Base-by-base conservation (phyloP, 2,888 invertebrate species). In the Meta bourneti region DNA sequence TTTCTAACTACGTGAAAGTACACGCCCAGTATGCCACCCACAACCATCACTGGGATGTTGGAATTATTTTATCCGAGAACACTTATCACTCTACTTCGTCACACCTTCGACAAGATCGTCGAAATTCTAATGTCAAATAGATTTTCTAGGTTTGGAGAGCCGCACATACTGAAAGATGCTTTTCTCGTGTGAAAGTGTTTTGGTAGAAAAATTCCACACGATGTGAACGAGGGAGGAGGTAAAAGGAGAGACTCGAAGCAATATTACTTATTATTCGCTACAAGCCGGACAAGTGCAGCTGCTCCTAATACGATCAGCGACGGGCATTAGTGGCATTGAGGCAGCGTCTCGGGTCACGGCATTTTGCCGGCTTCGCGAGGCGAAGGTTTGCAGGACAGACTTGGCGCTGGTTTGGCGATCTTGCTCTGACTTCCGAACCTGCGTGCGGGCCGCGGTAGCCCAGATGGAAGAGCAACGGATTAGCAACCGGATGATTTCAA, bases 261-360 rank as follows among this genome's bases (percentile, higher is more conserved):
- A 34, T 34, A 34, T 34, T 34, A 11, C 61, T 61, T 61, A 11
- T 61, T 16, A 11, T 16, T 61, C 16, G 16, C 16, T 61, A n/a
- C 51, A 90, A 90, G 85, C 90, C 90, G 19, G 52, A 80, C 80
- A 90, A 90, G 85, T 90, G 90, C 85, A 80, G 85, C 74, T 69
- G 69, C 84, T 54, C 48, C 84, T 90, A 90, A 90, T 90, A 90
- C 90, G 90, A 90, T 90, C 90, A 90, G 80, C 80, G 69, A 9
- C 81, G 52, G 90, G 90, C 80, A 90, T 90, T 90, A 90, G 90
- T 34, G 80, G 90, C 85, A 80, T 90, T 90, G 90, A 81, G 90
- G 84, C 71, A 78, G 75, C 77, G 13, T 69, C 69, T 83, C 80
- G 72, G 90, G 90, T 85, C 80, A 84, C 49, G 72, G 74, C 70